Evolutionary conservation across 1,140 invertebrate species (phyloP).

Genomic region (Mizuhopecten yessoensis): DNA sequence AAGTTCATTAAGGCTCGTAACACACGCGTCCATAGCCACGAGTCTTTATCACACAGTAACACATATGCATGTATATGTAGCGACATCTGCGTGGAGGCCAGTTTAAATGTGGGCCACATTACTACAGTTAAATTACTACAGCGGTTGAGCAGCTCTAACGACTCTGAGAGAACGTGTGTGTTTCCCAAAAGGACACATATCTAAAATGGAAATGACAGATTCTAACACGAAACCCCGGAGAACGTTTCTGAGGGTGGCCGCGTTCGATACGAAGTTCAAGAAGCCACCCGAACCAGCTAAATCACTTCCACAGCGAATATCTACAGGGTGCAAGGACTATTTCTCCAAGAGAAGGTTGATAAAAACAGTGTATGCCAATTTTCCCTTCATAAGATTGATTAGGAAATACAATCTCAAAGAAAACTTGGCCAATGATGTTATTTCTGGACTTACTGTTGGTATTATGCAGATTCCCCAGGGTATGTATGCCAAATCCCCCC

Average conservation of each 20-base stretch:
- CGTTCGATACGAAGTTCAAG: background rate
- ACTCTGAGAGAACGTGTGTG: background rate
- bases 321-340: background rate
- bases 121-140: background rate
- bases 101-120: background rate
- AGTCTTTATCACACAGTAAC: too few relatives aligned
- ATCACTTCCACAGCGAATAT: background rate
- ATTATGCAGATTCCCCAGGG: constrained; percentile 75
- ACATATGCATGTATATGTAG: too few relatives aligned
- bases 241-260: background rate
- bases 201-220: background rate
- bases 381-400: constrained; percentile 52
- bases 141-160: background rate
- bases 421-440: constrained; percentile 69
- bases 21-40: background rate
- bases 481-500: background rate
- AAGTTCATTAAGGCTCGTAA: too few relatives aligned
- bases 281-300: background rate
- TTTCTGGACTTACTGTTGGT: constrained; percentile 72
- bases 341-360: constrained; percentile 44
- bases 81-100: background rate
- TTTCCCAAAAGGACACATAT: too few relatives aligned
- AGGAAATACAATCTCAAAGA: constrained; percentile 56
- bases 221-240: background rate
- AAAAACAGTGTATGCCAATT: constrained; percentile 39